Evolutionary conservation across 1,140 invertebrate genomes (phyloP).

Genomic region (Magallana angulata): DNA sequence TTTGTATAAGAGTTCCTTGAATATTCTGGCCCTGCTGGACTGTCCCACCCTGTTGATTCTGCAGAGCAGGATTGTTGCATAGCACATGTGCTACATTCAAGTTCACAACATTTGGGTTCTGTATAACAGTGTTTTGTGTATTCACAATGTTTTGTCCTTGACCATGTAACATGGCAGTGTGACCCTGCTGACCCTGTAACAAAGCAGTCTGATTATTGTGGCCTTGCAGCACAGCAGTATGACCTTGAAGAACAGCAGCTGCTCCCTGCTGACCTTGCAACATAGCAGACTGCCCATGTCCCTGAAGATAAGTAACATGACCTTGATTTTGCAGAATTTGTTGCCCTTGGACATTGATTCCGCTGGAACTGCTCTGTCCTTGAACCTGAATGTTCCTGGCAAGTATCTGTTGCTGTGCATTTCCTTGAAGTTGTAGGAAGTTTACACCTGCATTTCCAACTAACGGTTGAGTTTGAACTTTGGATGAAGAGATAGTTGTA

Average conservation of each 20-base stretch:
- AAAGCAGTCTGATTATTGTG: constrained; percentile 51
- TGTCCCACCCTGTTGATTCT: constrained; percentile 55
- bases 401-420: constrained; percentile 45
- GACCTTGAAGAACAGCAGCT: constrained; percentile 52
- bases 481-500: constrained; percentile 17
- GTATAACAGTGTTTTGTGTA: constrained; percentile 73
- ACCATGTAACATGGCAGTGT: constrained; percentile 34
- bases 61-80: constrained; percentile 64
- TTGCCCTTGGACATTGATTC: constrained; percentile 51
- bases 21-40: constrained; percentile 59
- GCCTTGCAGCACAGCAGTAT: constrained; percentile 56
- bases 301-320: constrained; percentile 36
- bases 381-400: constrained; percentile 49
- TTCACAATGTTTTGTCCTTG: constrained; percentile 69
- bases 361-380: constrained; percentile 34
- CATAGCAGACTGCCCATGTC: constrained; percentile 54
- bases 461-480: constrained; percentile 40
- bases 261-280: constrained; percentile 52
- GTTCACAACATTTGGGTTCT: constrained; percentile 75
- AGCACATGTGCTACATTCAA: constrained; percentile 73
- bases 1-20: constrained; percentile 71
- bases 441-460: constrained; percentile 55
- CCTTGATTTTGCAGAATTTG: constrained; percentile 42
- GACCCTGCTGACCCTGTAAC: constrained; percentile 50
- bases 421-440: constrained; percentile 55